Evolutionary conservation across 2,797 vertebrate species (phyloP).

Genomic region (Semotilus atromaculatus): DNA sequence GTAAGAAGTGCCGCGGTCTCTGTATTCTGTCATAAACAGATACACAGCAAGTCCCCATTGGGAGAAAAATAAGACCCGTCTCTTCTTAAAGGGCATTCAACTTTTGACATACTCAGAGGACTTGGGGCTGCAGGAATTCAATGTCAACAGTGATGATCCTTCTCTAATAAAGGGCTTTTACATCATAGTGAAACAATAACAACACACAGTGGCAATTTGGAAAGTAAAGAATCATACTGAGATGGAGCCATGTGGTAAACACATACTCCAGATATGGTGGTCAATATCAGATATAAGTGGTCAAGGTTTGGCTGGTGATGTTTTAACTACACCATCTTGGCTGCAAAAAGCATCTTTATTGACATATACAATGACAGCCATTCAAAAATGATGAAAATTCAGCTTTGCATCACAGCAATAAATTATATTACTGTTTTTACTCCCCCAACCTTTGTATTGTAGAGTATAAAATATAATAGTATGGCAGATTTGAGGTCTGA

Average conservation of each 20-base stretch:
- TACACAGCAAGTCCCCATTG: constrained; percentile 32
- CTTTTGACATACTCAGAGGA: constrained; percentile 34
- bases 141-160: constrained; percentile 38
- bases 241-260: background rate
- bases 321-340: background rate
- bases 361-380: background rate
- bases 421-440: background rate
- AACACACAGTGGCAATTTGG: background rate
- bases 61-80: constrained; percentile 47
- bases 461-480: background rate
- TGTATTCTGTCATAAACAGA: constrained; percentile 41
- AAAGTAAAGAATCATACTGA: background rate
- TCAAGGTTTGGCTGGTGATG: background rate
- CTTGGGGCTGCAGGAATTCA: constrained; percentile 37
- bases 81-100: constrained; percentile 56
- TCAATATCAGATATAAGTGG: background rate
- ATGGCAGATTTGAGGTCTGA: background rate
- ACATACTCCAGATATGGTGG: background rate
- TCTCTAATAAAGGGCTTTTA: constrained; percentile 24
- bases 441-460: background rate
- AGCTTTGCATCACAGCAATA: background rate
- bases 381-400: background rate
- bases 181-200: constrained; percentile 36
- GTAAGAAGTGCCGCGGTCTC: constrained; percentile 49
- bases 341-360: background rate